These are phyloP conservation scores for Rhabdophis nuchalis DNA, from an alignment of 2,797 vertebrate species.

Conservation along the genomic window DNA sequence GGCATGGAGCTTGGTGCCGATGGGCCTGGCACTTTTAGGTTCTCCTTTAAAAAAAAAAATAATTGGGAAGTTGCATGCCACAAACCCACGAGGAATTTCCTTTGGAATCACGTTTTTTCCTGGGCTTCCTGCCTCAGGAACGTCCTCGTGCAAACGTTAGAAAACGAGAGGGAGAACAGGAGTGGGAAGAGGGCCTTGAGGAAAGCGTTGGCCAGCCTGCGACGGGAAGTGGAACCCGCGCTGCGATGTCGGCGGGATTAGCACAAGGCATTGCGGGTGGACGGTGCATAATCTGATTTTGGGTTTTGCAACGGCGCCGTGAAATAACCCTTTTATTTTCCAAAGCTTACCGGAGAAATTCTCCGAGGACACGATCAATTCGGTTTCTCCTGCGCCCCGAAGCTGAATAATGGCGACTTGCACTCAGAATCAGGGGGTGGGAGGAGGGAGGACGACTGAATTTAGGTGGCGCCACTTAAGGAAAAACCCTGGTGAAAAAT, in stretches of 20 bases:
- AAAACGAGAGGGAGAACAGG: neutral
- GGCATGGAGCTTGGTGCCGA: neutral
- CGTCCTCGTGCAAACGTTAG: neutral
- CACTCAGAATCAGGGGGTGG: neutral
- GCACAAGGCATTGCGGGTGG: neutral
- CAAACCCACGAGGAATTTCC: neutral
- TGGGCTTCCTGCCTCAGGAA: neutral
- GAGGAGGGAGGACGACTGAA: rapidly evolving
- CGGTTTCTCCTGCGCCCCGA: neutral
- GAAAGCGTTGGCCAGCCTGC: neutral
- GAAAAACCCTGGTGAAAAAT: neutral
- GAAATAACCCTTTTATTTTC: neutral
- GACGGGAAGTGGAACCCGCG: neutral
- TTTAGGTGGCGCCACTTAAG: neutral
- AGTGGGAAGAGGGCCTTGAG: rapidly evolving
- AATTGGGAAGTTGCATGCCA: neutral
- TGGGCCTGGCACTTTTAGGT: neutral
- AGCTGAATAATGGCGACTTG: neutral
- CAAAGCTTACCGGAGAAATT: neutral
- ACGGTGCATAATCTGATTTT: neutral
- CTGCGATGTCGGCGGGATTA: neutral
- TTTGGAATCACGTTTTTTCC: too few relatives aligned
- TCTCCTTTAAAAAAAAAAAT: neutral
- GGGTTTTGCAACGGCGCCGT: neutral
- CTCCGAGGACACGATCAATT: neutral